phyloP scores from a whole-genome alignment of 2,113 vertebrate genomes.

The Zosterops japonicus region DNA sequence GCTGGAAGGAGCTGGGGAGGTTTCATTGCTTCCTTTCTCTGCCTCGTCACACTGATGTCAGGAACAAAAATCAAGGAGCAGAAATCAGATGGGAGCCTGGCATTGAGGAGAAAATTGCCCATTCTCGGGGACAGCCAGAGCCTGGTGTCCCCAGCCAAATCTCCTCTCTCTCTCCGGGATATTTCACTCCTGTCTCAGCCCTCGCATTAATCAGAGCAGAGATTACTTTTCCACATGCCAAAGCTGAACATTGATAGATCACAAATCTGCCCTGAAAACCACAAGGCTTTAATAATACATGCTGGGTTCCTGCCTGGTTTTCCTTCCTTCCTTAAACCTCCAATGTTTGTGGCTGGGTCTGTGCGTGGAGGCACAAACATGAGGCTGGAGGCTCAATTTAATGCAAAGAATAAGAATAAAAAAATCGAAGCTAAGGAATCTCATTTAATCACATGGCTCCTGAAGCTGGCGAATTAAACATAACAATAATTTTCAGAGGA shows the following conservation, averaged over 20 bases:
- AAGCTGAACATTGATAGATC: neutral
- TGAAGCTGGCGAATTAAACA: too few relatives aligned
- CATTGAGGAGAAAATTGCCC: neutral
- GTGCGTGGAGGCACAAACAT: neutral
- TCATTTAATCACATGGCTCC: too few relatives aligned
- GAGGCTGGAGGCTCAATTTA: neutral
- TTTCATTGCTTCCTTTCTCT: neutral
- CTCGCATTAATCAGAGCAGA: neutral
- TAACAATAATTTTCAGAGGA: too few relatives aligned
- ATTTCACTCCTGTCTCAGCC: neutral
- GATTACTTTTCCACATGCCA: neutral
- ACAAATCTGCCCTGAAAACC: neutral
- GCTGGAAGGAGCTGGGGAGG: neutral
- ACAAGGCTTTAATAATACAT: neutral
- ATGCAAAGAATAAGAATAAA: neutral
- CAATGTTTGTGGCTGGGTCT: neutral
- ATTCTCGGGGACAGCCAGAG: fast-evolving
- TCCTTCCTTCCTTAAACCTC: neutral
- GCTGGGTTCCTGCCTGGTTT: neutral
- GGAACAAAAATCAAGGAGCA: neutral
- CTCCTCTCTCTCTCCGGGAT: neutral
- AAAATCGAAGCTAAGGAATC: too few relatives aligned
- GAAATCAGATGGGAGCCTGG: neutral
- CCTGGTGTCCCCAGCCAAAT: fast-evolving
- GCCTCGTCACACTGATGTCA: fast-evolving